phyloP scores from a whole-genome alignment of 1,140 invertebrate genomes.

The Camponotus vicinus region DNA sequence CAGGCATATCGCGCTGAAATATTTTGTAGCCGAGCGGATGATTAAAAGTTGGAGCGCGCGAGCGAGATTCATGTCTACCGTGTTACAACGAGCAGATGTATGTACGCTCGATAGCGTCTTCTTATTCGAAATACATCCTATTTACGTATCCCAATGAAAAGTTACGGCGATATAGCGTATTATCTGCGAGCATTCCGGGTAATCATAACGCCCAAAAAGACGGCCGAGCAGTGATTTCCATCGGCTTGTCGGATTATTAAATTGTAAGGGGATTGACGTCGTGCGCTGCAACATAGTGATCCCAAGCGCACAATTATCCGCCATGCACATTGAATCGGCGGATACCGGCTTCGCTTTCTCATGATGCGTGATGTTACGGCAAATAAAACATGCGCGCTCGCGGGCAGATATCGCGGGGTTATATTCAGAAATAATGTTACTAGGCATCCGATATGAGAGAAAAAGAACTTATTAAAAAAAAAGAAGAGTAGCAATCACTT shows the following conservation, averaged over 20 bases:
- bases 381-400: conserved; percentile 25
- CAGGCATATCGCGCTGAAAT: conserved; percentile 45
- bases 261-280: conserved; percentile 34
- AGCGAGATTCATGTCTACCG: conserved; percentile 5
- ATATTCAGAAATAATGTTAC: conserved; percentile 30
- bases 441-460: not conserved
- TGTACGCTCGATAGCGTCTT: not conserved
- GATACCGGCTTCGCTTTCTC: conserved; percentile 16
- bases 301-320: conserved; percentile 32
- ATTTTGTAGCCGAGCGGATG: conserved; percentile 39
- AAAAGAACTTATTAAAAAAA: not conserved
- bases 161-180: not conserved
- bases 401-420: conserved; percentile 36
- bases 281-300: not conserved
- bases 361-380: conserved; percentile 27
- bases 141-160: not conserved
- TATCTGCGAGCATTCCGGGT: not conserved
- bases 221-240: conserved; percentile 20
- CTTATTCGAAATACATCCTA: not conserved
- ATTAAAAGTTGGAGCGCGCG: conserved; percentile 26
- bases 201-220: conserved; percentile 21
- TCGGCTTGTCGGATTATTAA: conserved; percentile 43
- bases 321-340: conserved; percentile 35
- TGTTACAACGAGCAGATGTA: not conserved
- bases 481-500: conserved; percentile 25